Percentiles rank a stretch among this genome's conserved stretches.
Conservation (phyloP, 2,797 vertebrate species). For the Sebastes reedi region DNA sequence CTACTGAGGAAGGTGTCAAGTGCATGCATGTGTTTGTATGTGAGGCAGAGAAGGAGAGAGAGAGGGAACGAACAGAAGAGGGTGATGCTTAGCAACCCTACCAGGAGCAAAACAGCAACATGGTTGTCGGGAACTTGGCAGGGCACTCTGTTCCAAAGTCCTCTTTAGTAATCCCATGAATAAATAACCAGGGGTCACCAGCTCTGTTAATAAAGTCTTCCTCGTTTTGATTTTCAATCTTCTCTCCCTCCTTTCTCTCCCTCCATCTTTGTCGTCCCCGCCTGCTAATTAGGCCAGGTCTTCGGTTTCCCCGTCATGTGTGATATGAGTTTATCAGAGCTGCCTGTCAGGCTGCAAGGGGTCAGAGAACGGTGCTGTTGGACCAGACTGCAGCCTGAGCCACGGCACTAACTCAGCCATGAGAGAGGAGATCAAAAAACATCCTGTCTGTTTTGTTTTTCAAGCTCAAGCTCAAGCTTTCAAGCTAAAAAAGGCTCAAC, state of each 20-base stretch:
- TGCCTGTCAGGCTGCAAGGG: conserved; percentile 69
- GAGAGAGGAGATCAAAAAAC: conserved; percentile 40
- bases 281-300: conserved; percentile 81
- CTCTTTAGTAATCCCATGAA: conserved; percentile 70
- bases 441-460: conserved; percentile 52
- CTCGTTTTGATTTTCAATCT: conserved; percentile 80
- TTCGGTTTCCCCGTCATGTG: conserved; percentile 79
- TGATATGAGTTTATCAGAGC: conserved; percentile 83
- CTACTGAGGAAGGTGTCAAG: conserved; percentile 69
- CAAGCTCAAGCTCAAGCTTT: neutral
- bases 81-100: conserved; percentile 35
- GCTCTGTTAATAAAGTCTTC: conserved; percentile 71
- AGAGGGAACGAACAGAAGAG: conserved; percentile 14
- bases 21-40: conserved; percentile 50
- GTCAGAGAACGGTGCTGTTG: conserved; percentile 55
- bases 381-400: conserved; percentile 29
- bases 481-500: conserved; percentile 22
- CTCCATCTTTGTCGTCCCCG: conserved; percentile 56
- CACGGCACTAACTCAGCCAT: conserved; percentile 19
- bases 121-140: conserved; percentile 50
- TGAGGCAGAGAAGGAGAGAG: conserved; percentile 30
- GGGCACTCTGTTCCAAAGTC: conserved; percentile 63
- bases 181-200: conserved; percentile 73
- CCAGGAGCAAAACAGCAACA: conserved; percentile 28
- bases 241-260: conserved; percentile 62